A percentile compares a stretch with the other conserved stretches of the same genome.
Evolutionary conservation across 2,888 invertebrate species (phyloP).

Genomic region (Lordiphosa andalusiaca): DNA sequence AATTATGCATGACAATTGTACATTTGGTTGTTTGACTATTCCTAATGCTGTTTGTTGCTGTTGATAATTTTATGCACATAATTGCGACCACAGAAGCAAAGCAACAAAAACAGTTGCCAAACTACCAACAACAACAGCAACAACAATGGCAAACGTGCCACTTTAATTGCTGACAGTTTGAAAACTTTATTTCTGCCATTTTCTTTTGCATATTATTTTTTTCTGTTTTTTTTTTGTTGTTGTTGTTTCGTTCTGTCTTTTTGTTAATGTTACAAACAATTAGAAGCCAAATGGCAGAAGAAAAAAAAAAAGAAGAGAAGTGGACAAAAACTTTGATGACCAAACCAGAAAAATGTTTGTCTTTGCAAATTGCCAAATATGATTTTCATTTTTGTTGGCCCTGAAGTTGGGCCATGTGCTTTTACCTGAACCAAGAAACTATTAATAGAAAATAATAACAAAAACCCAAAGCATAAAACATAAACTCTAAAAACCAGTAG

Average conservation of each 20-base stretch:
- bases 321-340: conserved; percentile 15
- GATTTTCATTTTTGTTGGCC: conserved; percentile 5
- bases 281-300: conserved; percentile 56
- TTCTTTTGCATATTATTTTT: conserved; percentile 36
- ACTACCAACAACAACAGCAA: conserved; percentile 43
- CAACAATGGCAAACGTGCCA: conserved; percentile 45
- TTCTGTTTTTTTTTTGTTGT: conserved; percentile 38
- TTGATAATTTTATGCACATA: conserved; percentile 68
- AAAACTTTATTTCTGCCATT: conserved; percentile 47
- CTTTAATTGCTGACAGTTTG: conserved; percentile 71
- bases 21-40: conserved; percentile 19
- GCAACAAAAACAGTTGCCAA: conserved; percentile 40
- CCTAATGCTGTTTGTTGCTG: conserved; percentile 47
- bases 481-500: conserved; percentile 49
- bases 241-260: conserved; percentile 13
- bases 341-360: conserved; percentile 13
- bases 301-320: conserved; percentile 12
- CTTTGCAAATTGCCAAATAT: conserved; percentile 13
- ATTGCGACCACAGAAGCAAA: conserved; percentile 45
- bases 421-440: conserved; percentile 23
- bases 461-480: conserved; percentile 22
- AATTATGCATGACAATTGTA: conserved; percentile 69
- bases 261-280: conserved; percentile 63
- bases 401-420: conserved; percentile 2
- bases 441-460: conserved; percentile 28